Conservation (phyloP, 2,113 vertebrate genomes). For the Aix galericulata region DNA sequence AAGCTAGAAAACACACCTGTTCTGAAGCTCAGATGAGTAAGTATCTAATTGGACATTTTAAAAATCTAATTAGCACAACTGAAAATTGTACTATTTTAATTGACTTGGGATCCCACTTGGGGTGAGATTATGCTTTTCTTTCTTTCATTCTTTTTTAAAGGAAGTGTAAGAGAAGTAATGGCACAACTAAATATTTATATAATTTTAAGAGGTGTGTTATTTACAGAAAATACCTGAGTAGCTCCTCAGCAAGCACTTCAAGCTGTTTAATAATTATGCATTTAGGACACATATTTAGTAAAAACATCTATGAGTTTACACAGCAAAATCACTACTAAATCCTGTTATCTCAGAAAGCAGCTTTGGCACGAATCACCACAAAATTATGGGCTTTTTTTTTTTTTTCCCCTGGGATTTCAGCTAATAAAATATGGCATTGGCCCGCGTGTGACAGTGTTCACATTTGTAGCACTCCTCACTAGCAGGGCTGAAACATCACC, state of each 20-base stretch:
- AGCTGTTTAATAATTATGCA: conserved; percentile 44
- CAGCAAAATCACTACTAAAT: background rate
- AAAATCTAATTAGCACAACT: background rate
- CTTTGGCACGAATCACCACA: background rate
- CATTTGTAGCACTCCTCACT: background rate
- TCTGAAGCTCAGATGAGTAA: background rate
- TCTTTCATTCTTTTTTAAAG: background rate
- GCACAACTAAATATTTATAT: background rate
- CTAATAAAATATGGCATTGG: background rate
- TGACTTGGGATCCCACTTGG: background rate
- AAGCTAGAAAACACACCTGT: background rate
- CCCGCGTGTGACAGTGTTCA: background rate
- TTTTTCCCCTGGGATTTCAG: background rate
- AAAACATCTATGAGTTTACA: background rate
- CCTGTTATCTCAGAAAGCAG: background rate
- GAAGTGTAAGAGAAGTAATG: background rate
- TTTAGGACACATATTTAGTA: conserved; percentile 7
- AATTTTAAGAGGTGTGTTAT: background rate
- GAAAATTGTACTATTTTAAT: background rate
- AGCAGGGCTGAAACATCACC: rapidly evolving
- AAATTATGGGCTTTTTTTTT: background rate
- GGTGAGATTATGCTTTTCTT: background rate
- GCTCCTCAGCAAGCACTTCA: conserved; percentile 1
- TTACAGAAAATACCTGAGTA: background rate
- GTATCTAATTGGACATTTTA: background rate